A percentile compares a stretch with the other conserved stretches of the same genome.
phyloP scores from a whole-genome alignment of 2,888 invertebrate genomes.

The Plutella xylostella region DNA sequence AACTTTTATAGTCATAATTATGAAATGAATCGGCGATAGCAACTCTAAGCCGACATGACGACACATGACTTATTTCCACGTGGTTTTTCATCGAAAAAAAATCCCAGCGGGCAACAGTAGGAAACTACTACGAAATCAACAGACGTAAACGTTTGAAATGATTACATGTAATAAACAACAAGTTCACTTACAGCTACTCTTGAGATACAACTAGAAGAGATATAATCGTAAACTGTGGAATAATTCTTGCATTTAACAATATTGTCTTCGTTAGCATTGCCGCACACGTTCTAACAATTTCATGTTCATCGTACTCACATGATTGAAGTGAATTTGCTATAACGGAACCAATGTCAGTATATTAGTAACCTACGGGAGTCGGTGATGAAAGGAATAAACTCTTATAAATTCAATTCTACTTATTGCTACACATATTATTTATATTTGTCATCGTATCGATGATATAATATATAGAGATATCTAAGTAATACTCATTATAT shows the following conservation, averaged over 20 bases:
- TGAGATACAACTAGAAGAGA: conserved; percentile 38
- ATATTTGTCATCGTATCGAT: conserved; percentile 24
- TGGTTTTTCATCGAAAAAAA: background rate
- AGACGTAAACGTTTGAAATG: background rate
- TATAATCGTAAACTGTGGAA: conserved; percentile 56
- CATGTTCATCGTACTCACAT: background rate
- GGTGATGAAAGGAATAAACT: background rate
- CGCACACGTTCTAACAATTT: conserved; percentile 26
- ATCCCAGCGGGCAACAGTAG: background rate
- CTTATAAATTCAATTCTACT: conserved; percentile 26
- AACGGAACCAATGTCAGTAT: too few relatives aligned
- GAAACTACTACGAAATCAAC: background rate
- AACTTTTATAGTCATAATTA: background rate
- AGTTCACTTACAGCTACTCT: conserved; percentile 36
- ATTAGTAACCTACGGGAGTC: too few relatives aligned
- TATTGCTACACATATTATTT: conserved; percentile 30
- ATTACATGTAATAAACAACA: conserved; percentile 25
- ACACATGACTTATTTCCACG: conserved; percentile 9
- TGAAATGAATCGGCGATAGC: background rate
- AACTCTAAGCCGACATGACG: conserved; percentile 3
- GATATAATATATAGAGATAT: conserved; percentile 20
- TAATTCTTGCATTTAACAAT: conserved; percentile 61
- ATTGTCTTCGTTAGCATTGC: conserved; percentile 65
- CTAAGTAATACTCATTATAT: background rate
- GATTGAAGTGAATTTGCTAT: too few relatives aligned